Evolutionary conservation across 2,113 vertebrate species (phyloP), one percentile per base, ranked within the genome.

Genomic region (Hippocampus abdominalis): DNA sequence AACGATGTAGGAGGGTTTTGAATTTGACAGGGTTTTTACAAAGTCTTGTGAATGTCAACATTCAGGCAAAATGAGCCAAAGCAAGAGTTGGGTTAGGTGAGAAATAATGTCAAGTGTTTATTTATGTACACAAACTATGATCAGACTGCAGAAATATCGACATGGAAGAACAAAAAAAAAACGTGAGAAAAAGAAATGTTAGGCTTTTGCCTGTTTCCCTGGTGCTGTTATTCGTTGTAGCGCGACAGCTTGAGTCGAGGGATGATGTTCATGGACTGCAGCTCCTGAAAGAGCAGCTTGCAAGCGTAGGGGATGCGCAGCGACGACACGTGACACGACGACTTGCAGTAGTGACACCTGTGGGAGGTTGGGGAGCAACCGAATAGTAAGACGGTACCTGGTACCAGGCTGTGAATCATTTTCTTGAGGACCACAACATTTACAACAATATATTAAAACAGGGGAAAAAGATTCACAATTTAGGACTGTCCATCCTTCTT

Each of bases 231-330:
- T 60, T 98, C 97, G 8, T 99, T 99, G 91, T 99, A 99, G 66
- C 95, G 95, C 2, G 97, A 89, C 73, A 98, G 92, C 87, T 96
- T 98, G 62, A 98, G 89, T 84, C 97, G 93, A 64, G 97, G 96
- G 82, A 99, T 94, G 68, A 99, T 98, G 90, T 99, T 99, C 97
- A 99, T 99, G 25, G 97, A 98, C 90, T 99, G 97, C 48, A 99
- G 89, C 70, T 99, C 97, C 87, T 99, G 97, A 87, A 99, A 98
- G 60, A 99, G 93, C 81, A 99, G 93, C 87, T 99, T 99, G 90
- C 97, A 99, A 86, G 97, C 96, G 0, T 99, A 99, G 0, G 97
- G 97, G 71, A 98, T 99, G 5, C 95, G 92, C 69, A 99, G 92
- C 15, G 97, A 97, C 7, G 97, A 99, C 42, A 99, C 97, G 0